Percentiles rank a stretch among this genome's conserved stretches.
Evolutionary conservation across 1,140 invertebrate genomes (phyloP).

Genomic region (Melanaphis sacchari): DNA sequence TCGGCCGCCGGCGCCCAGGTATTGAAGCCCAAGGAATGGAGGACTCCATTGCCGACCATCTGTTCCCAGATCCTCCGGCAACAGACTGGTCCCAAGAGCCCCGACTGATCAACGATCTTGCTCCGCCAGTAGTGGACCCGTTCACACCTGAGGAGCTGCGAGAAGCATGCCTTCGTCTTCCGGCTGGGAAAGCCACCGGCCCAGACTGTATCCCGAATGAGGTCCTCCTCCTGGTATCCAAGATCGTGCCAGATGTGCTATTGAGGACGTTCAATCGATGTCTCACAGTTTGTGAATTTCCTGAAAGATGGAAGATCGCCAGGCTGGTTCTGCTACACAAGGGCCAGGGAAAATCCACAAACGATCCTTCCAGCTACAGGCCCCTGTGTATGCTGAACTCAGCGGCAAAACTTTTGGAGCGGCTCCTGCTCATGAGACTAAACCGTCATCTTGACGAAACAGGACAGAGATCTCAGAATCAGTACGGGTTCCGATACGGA

Average conservation of each 20-base stretch:
- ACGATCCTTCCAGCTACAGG: neutral
- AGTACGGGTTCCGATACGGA: neutral
- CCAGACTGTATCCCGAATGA: neutral
- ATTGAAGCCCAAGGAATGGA: too few relatives aligned
- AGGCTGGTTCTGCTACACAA: neutral
- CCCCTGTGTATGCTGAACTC: neutral
- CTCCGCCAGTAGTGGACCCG: too few relatives aligned
- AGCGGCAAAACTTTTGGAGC: neutral
- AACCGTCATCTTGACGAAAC: neutral
- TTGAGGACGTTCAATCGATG: neutral
- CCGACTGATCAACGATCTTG: too few relatives aligned
- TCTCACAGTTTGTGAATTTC: rapidly evolving
- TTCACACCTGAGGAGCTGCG: neutral
- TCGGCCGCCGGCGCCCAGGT: rapidly evolving
- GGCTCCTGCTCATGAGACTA: neutral
- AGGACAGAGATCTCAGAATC: neutral
- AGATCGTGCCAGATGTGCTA: rapidly evolving
- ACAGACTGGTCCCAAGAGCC: too few relatives aligned
- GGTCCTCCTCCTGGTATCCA: neutral
- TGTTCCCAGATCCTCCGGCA: too few relatives aligned
- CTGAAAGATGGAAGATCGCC: neutral
- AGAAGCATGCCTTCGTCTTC: neutral
- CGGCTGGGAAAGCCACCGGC: neutral
- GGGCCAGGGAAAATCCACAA: neutral
- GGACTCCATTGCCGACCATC: too few relatives aligned